These are phyloP conservation scores for Scolanthus callimorphus DNA, from an alignment of 92 coral and sea anemone genomes.

Conservation along the genomic window DNA sequence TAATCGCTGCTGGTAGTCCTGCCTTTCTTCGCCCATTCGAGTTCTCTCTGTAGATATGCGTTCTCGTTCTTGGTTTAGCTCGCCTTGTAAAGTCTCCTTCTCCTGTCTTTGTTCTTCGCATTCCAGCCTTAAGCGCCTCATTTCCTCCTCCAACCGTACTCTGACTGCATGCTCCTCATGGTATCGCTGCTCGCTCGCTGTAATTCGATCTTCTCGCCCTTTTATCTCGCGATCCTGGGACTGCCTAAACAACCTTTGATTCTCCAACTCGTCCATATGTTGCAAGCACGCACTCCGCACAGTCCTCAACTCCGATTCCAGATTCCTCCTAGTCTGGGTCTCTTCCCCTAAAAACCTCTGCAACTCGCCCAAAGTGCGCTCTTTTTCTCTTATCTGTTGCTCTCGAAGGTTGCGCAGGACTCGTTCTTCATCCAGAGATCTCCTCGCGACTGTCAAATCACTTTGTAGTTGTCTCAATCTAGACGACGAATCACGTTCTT, in stretches of 20 bases:
- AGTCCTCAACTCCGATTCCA: conserved; percentile 62
- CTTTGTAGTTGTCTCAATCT: conserved; percentile 47
- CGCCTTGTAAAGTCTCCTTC: conserved; percentile 38
- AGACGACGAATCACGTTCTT: conserved; percentile 48
- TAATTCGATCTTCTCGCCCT: conserved; percentile 48
- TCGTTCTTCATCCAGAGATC: conserved; percentile 64
- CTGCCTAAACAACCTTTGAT: conserved; percentile 69
- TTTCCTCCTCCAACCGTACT: conserved; percentile 48
- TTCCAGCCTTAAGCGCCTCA: conserved; percentile 52
- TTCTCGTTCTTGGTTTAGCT: conserved; percentile 46
- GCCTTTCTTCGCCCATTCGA: conserved; percentile 47
- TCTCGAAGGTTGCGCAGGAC: conserved; percentile 60
- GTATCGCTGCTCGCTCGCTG: conserved; percentile 46
- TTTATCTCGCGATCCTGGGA: conserved; percentile 53
- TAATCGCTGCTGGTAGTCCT: conserved; percentile 31
- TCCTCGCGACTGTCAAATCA: conserved; percentile 53
- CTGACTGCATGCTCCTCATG: conserved; percentile 61
- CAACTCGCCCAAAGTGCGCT: conserved; percentile 37
- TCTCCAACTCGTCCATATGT: conserved; percentile 69
- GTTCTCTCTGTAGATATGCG: conserved; percentile 38
- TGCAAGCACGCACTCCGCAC: conserved; percentile 48
- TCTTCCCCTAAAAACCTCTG: conserved; percentile 39
- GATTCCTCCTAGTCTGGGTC: conserved; percentile 30
- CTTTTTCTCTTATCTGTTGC: conserved; percentile 67
- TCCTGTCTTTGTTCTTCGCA: conserved; percentile 50